Base-by-base conservation (phyloP, 2,113 vertebrate species). In the Caloenas nicobarica region DNA sequence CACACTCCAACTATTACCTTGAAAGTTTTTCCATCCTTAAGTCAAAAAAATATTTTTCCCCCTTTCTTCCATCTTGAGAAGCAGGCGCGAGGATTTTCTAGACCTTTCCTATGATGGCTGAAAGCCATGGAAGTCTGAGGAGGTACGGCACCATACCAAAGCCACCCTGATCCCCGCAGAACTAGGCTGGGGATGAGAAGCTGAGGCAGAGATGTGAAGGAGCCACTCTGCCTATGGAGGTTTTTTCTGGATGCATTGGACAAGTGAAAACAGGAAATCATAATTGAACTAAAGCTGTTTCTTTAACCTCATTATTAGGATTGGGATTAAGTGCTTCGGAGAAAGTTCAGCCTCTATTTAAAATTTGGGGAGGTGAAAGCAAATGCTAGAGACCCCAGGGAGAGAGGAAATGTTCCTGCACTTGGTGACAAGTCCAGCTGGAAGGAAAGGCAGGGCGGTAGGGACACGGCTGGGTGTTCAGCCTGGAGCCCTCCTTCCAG, bases 231-330 rank as follows among this genome's bases (percentile, higher is more conserved):
- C 65, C 56, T 44, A 26, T 1, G 1, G 69, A 78, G 42, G 7
- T 10, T 5, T 83, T 86, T 88, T 68, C 72, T 36, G 31, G 79
- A 81, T 44, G 72, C 29, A 2, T 5, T 24, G 81, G 57, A 76
- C 89, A 61, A 68, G 81, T 33, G 80, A 81, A 86, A 94, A 54
- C 56, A 92, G 93, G 86, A 93, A 95, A 74, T 29, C 0, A 0
- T 72, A 91, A 96, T 61, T 88, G 57, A 81, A 54, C 65, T 53
- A 81, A 72, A 87, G 40, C 86, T 78, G 48, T 26, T 77, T 95
- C 80, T 84, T 86, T 86, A 87, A 91, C 69, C 34, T 92, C 54
- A 81, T 74, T 93, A 84, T 84, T 93, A 79, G 80, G 83, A 81
- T 61, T 95, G 69, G 86, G 48, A 92, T 96, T 93, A 91, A 33